phyloP scores from a whole-genome alignment of 2,888 invertebrate species.

The Chouioia cunea region DNA sequence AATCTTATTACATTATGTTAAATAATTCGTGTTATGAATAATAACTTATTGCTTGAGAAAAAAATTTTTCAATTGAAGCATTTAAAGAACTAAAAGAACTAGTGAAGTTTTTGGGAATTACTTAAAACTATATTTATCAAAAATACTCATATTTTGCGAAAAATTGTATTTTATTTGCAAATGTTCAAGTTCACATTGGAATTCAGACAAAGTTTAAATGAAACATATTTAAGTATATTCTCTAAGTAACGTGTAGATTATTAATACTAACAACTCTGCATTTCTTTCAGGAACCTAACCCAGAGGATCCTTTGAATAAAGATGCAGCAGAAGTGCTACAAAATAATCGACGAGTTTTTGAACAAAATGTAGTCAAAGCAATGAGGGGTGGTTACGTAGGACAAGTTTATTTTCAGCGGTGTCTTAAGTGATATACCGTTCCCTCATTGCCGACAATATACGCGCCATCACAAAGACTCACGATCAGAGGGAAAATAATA shows the following conservation, averaged over 20 bases:
- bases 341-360: slow-evolving; percentile 92
- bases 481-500: slow-evolving; percentile 53
- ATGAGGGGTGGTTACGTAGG: slow-evolving; percentile 97
- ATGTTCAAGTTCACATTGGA: too few relatives aligned
- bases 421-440: slow-evolving; percentile 84
- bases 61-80: too few relatives aligned
- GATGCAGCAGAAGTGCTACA: slow-evolving; percentile 98
- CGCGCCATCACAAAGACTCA: slow-evolving; percentile 56
- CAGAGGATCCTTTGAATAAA: slow-evolving; percentile 98
- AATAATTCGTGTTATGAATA: too few relatives aligned
- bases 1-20: too few relatives aligned
- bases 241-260: not conserved
- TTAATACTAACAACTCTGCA: not conserved
- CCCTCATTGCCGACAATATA: slow-evolving; percentile 57
- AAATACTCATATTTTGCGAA: too few relatives aligned
- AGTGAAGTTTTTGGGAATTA: too few relatives aligned
- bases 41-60: too few relatives aligned
- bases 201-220: too few relatives aligned
- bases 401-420: slow-evolving; percentile 93
- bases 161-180: too few relatives aligned
- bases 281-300: slow-evolving; percentile 89
- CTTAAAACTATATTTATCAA: too few relatives aligned
- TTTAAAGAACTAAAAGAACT: too few relatives aligned
- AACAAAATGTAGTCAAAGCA: slow-evolving; percentile 95
- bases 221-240: too few relatives aligned